Base-by-base conservation (phyloP, 2,113 vertebrate genomes). In the Polyodon spathula region DNA sequence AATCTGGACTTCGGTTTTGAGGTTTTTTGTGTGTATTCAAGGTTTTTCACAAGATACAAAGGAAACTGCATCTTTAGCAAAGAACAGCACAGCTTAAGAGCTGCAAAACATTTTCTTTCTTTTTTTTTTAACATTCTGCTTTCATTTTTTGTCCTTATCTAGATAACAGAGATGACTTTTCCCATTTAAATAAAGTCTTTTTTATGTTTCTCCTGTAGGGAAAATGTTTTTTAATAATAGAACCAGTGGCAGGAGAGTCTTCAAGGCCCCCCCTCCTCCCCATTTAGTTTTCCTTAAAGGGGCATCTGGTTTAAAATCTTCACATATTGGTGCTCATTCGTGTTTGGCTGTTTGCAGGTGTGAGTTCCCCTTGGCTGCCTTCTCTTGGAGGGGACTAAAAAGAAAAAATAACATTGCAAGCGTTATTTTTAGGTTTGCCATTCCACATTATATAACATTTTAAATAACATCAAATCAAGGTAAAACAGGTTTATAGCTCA, bases 281-380 rank as follows among this genome's bases (percentile, higher is more conserved):
- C 53, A 37, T 7, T 37, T 51, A 54, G 10, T 37, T 51, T 48
- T 59, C 63, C 38, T 54, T 48, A 42, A 11, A 16, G 61, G 54
- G 57, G 64, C 40, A 41, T 60, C 39, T 59, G 54, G 55, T 65
- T 58, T 63, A 55, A 50, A 48, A 40, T 66, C 66, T 57, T 97
- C 87, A 98, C 95, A 98, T 98, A 83, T 97, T 97, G 87, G 94
- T 95, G 86, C 92, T 97, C 94, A 97, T 96, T 74, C 93, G 87
- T 63, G 93, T 94, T 83, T 97, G 94, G 86, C 94, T 98, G 89
- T 98, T 98, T 72, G 93, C 94, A 41, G 94, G 92, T 12, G 93
- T 97, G 72, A 98, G 90, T 67, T 98, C 94, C 40, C 93, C 94
- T 84, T 97, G 95, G 83, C 92, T 94, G 57, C 95, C 94, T 81